A percentile compares a stretch with the other conserved stretches of the same genome.
Conservation (phyloP, 2,797 vertebrate genomes). For the Schizopygopsis malacanthus region DNA sequence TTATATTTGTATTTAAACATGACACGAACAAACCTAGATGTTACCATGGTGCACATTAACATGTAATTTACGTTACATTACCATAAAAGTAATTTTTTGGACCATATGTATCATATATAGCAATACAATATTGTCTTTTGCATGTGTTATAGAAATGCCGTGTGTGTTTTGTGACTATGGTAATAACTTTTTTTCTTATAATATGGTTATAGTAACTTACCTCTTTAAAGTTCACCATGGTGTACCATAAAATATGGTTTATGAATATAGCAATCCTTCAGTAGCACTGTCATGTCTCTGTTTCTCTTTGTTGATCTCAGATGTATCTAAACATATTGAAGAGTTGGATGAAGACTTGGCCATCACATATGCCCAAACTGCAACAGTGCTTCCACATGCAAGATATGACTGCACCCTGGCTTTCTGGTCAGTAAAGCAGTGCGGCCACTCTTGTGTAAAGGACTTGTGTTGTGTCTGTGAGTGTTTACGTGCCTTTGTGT, state of each 20-base stretch:
- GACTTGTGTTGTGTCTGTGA: not conserved
- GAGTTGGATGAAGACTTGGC: slow-evolving; percentile 78
- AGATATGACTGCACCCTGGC: slow-evolving; percentile 82
- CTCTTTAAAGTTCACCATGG: not conserved
- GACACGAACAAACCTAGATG: not conserved
- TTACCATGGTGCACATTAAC: not conserved
- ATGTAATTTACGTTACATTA: too few relatives aligned
- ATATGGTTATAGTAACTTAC: not conserved
- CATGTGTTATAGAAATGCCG: not conserved
- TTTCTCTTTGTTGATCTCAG: not conserved
- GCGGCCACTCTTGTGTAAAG: not conserved
- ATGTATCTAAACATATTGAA: not conserved
- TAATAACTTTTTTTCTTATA: not conserved
- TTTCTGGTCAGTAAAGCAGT: slow-evolving; percentile 73
- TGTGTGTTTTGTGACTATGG: not conserved
- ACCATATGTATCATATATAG: not conserved
- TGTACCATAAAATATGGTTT: not conserved
- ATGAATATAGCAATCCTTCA: not conserved
- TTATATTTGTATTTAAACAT: not conserved
- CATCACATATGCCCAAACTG: slow-evolving; percentile 81
- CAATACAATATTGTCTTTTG: not conserved
- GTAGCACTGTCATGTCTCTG: not conserved
- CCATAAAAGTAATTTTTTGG: not conserved
- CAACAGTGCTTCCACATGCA: slow-evolving; percentile 84
- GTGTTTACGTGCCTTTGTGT: not conserved